A percentile compares a stretch with the other conserved stretches of the same genome.
phyloP scores from a whole-genome alignment of 2,888 invertebrate genomes.

The Ormyrus pomaceus region DNA sequence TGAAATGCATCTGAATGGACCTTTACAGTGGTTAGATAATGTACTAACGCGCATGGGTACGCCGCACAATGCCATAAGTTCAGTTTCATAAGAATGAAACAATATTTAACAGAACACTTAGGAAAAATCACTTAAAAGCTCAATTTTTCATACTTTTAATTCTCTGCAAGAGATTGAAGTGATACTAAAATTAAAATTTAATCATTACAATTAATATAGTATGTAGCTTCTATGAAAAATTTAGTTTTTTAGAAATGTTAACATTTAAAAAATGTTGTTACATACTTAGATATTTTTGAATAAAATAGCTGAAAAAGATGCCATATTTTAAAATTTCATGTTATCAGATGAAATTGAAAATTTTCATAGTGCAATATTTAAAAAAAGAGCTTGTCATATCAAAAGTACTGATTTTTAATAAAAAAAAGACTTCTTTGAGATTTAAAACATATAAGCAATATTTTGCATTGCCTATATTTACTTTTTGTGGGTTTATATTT shows the following conservation, averaged over 20 bases:
- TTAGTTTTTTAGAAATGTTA: background rate
- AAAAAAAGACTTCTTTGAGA: slow-evolving; percentile 36
- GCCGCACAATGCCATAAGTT: slow-evolving; percentile 97
- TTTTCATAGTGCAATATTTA: slow-evolving; percentile 50
- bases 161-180: background rate
- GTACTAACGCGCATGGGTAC: slow-evolving; percentile 99
- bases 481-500: slow-evolving; percentile 24
- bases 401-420: slow-evolving; percentile 42
- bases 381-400: slow-evolving; percentile 24
- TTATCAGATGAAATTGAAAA: slow-evolving; percentile 21
- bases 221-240: background rate
- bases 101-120: background rate
- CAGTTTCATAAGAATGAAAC: slow-evolving; percentile 84
- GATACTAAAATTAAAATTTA: background rate
- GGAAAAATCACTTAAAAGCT: slow-evolving; percentile 21
- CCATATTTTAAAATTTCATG: slow-evolving; percentile 26
- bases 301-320: slow-evolving; percentile 36
- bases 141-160: slow-evolving; percentile 4
- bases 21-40: slow-evolving; percentile 98
- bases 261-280: background rate
- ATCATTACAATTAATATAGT: background rate
- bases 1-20: slow-evolving; percentile 98
- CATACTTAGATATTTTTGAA: background rate
- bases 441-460: slow-evolving; percentile 34
- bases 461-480: slow-evolving; percentile 30